Percentiles rank a stretch among this genome's conserved stretches.
Evolutionary conservation across 2,113 vertebrate species (phyloP).

Genomic region (Ariopsis seemanni): DNA sequence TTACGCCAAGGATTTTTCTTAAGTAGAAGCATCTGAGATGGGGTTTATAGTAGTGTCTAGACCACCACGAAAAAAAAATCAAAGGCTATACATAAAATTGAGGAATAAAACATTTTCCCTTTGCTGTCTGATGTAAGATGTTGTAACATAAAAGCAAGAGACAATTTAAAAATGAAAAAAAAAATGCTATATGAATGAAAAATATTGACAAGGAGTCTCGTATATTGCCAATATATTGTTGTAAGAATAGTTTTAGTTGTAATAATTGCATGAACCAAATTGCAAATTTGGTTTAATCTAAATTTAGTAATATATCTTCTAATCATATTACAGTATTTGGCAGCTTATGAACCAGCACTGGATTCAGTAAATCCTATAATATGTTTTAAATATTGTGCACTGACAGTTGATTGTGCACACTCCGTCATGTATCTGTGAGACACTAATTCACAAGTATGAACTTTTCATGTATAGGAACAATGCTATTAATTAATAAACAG

Average conservation of each 20-base stretch:
- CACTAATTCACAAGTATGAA: not conserved
- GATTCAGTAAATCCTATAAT: no score
- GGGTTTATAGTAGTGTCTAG: not conserved
- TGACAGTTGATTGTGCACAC: no score
- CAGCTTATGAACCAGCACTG: no score
- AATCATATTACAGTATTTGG: not conserved
- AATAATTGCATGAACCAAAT: not conserved
- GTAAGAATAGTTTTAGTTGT: not conserved
- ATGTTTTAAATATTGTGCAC: no score
- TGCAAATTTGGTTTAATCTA: not conserved
- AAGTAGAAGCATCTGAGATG: not conserved
- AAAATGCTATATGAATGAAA: not conserved
- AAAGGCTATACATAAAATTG: not conserved
- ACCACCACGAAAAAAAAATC: not conserved
- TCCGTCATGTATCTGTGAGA: no score
- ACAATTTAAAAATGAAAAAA: not conserved
- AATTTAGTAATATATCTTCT: not conserved
- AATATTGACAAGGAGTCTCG: no score
- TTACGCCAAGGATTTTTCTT: not conserved
- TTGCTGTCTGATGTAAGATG: not conserved
- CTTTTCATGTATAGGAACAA: not conserved
- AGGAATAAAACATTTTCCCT: not conserved
- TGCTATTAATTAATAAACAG: not conserved
- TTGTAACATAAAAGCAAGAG: not conserved
- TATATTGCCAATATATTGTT: not conserved